These are phyloP conservation scores for Tragelaphus strepsiceros DNA, from an alignment of 2,113 vertebrate genomes.

Conservation along the genomic window DNA sequence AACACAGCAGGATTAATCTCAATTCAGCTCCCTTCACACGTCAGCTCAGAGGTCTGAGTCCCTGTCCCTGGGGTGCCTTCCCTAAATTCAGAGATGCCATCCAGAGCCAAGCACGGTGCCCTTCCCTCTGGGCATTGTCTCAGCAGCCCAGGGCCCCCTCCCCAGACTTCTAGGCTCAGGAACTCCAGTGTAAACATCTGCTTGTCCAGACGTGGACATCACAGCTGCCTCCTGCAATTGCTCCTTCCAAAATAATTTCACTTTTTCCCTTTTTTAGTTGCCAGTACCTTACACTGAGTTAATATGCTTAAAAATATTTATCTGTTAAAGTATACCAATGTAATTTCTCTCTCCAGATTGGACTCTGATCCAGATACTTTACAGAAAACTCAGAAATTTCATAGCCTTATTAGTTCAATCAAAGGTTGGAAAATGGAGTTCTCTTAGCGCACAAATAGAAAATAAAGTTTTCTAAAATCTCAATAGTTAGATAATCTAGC, in stretches of 20 bases:
- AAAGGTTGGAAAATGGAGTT: not conserved
- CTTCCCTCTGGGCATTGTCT: no score
- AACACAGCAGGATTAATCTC: not conserved
- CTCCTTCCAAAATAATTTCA: not conserved
- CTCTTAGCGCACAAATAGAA: not conserved
- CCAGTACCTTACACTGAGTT: not conserved
- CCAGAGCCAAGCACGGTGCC: rapidly evolving
- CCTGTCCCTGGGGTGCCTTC: rapidly evolving
- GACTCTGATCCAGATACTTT: not conserved
- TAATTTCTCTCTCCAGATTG: not conserved
- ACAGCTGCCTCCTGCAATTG: not conserved
- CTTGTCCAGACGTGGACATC: not conserved
- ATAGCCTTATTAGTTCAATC: not conserved
- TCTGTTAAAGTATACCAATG: not conserved
- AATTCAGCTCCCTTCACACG: no score
- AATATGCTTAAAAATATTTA: not conserved
- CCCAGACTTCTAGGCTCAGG: not conserved
- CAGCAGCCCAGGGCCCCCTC: not conserved
- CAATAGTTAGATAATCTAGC: not conserved
- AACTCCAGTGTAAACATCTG: not conserved
- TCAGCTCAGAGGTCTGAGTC: not conserved
- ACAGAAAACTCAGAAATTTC: not conserved
- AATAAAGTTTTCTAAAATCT: not conserved
- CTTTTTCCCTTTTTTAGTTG: not conserved
- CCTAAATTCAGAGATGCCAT: not conserved